Conservation (phyloP, 2,113 vertebrate species). For the Pogonocichla stellata region DNA sequence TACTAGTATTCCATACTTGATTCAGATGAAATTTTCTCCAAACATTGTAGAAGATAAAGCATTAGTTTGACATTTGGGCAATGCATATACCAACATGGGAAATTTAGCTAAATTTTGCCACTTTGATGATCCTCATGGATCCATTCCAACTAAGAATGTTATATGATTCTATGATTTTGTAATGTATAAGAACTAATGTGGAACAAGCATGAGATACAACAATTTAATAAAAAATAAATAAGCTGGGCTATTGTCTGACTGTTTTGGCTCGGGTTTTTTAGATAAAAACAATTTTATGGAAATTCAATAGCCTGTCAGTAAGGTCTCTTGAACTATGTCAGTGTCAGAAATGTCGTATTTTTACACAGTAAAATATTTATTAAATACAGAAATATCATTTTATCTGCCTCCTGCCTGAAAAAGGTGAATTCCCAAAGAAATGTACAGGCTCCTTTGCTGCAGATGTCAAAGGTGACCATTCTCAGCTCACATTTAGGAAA, state of each 20-base stretch:
- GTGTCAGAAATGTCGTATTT: not conserved
- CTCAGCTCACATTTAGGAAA: not conserved
- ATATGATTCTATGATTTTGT: not conserved
- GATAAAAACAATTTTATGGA: not conserved
- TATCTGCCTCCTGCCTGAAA: not conserved
- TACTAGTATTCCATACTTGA: not conserved
- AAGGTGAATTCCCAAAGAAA: not conserved
- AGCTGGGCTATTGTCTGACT: not conserved
- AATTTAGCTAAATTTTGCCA: not conserved
- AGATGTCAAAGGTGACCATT: not conserved
- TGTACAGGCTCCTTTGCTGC: not conserved
- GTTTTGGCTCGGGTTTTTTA: not conserved
- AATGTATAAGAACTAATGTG: not conserved
- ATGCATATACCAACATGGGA: rapidly evolving
- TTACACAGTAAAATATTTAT: not conserved
- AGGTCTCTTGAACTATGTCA: not conserved
- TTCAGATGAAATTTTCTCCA: not conserved
- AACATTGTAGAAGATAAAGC: not conserved
- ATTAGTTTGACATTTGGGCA: not conserved
- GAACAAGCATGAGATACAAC: not conserved
- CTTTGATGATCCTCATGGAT: not conserved
- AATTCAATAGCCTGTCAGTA: not conserved
- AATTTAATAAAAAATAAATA: not conserved
- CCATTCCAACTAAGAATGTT: not conserved
- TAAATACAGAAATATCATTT: not conserved